phyloP scores from a whole-genome alignment of 2,113 vertebrate genomes.

The Rhineura floridana region DNA sequence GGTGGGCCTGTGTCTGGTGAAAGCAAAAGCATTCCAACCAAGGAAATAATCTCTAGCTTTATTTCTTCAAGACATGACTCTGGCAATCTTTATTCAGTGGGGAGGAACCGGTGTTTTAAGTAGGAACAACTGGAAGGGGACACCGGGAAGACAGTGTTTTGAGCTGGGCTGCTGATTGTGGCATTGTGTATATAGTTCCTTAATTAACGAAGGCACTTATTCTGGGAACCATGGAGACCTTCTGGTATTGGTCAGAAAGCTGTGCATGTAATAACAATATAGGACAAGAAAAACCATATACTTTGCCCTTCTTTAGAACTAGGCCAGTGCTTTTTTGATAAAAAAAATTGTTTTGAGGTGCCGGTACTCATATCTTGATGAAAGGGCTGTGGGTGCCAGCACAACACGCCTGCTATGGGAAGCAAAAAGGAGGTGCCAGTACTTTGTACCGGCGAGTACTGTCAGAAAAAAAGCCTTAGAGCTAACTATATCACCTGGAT shows the following conservation, averaged over 20 bases:
- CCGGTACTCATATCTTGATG: no score
- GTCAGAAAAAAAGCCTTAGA: no score
- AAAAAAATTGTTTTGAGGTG: no score
- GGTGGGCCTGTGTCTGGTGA: not conserved
- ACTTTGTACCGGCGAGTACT: no score
- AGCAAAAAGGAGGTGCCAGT: no score
- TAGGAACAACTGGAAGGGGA: not conserved
- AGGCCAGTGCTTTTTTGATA: no score
- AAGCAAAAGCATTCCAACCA: accelerated
- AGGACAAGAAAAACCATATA: no score
- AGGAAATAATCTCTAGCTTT: not conserved
- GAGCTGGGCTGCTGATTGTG: not conserved
- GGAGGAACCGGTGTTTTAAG: not conserved
- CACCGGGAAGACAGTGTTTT: not conserved
- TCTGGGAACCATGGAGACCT: not conserved
- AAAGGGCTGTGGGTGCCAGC: no score
- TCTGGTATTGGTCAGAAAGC: not conserved
- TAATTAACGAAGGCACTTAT: not conserved
- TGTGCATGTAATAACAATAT: not conserved
- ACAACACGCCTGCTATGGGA: no score
- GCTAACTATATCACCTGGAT: not conserved
- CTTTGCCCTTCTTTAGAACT: not conserved
- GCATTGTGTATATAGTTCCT: not conserved
- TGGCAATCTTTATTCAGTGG: accelerated
- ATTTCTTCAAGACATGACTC: not conserved